phyloP scores from a whole-genome alignment of 2,113 vertebrate species.

The Neogale vison region DNA sequence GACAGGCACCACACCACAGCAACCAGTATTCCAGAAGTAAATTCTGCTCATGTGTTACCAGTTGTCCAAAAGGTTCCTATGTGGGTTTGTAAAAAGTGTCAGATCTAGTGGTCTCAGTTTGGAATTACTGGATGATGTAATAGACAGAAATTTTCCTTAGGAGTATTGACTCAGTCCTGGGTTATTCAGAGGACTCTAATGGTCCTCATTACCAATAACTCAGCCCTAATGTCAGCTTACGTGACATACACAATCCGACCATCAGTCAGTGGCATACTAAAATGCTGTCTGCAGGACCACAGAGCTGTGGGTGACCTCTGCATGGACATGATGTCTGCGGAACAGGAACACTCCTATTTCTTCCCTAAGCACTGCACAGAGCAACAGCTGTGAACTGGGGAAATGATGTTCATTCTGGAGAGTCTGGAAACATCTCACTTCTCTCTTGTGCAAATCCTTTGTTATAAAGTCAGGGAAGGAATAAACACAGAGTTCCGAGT shows the following conservation, averaged over 20 bases:
- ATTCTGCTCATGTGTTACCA: neutral
- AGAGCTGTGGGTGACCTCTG: conserved; percentile 4
- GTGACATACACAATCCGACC: neutral
- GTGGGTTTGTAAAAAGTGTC: neutral
- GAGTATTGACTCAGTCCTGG: neutral
- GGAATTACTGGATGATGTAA: neutral
- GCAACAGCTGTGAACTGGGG: neutral
- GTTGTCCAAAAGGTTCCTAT: neutral
- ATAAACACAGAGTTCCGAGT: neutral
- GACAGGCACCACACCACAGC: neutral
- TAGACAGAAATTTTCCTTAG: neutral
- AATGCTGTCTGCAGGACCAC: neutral
- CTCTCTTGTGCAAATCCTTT: neutral
- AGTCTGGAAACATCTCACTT: neutral
- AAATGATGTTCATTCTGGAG: neutral
- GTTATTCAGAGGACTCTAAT: neutral
- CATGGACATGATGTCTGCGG: neutral
- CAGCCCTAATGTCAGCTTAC: neutral
- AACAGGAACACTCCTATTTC: neutral
- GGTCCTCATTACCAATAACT: conserved; percentile 26
- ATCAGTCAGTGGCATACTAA: conserved; percentile 4
- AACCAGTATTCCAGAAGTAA: neutral
- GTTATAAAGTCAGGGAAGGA: neutral
- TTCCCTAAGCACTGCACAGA: neutral
- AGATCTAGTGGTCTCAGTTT: neutral